Base-by-base conservation (phyloP, 2,113 vertebrate species). In the Bos taurus region DNA sequence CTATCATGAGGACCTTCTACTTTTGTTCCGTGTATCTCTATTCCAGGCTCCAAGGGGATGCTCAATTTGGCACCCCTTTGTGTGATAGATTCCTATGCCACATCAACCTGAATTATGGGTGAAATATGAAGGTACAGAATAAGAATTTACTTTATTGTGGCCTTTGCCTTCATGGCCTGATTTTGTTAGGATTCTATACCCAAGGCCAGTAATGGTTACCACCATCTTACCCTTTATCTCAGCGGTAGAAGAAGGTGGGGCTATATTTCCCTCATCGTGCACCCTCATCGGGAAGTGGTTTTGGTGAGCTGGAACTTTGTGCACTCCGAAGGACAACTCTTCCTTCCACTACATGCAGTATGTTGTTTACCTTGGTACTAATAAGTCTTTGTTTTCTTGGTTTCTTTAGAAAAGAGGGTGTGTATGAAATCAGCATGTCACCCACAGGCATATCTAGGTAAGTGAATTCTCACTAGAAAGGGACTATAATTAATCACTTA, bases 371-470 rank as follows among this genome's bases (percentile, higher is more conserved):
- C 40, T 40, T 96, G 26, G 30, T 50, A 14, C 85, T 98, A 83
- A 98, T n/a, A 19, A 7, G 15, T 96, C 17, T 98, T 82, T 84
- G 54, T 95, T 16, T 88, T 90, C 88, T 98, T 94, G 94, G 8
- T 96, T 64, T 97, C 86, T 48, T 83, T 98, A 99, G 99, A 96
- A 98, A 99, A 84, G 99, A 98, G 3, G 99, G 99, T 28, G 98
- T 99, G 21, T 99, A 99, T 98, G 99, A 99, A 85, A 99, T 99
- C 98, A 99, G 99, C 98, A 88, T 93, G 19, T 99, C 96, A 14
- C 99, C 99, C 4, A 98, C 98, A 28, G 99, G 99, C 17, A 67
- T 99, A 60, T 99, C 99, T 93, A 99, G 99, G 99, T 99, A 95
- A 99, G 99, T 95, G 57, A 74, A 16, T 80, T 10, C 62, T 97